Conservation (phyloP, 2,797 vertebrate genomes). For the Coccyzus lansbergi region DNA sequence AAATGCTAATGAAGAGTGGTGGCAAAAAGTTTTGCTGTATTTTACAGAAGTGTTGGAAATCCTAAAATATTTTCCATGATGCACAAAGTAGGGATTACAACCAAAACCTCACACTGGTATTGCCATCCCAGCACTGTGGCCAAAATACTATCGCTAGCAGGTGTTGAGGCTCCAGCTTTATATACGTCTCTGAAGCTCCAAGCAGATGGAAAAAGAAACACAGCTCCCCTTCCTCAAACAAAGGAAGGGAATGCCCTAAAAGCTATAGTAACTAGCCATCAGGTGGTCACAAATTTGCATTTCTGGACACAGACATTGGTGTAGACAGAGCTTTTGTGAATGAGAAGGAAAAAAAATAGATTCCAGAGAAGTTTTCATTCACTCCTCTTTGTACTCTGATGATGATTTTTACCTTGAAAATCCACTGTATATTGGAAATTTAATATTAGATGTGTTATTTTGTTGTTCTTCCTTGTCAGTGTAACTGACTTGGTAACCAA, state of each 20-base stretch:
- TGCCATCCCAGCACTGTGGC: not conserved
- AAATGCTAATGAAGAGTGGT: not conserved
- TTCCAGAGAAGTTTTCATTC: not conserved
- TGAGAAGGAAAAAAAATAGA: not conserved
- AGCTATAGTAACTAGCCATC: not conserved
- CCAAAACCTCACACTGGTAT: not conserved
- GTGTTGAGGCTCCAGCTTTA: not conserved
- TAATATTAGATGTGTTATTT: not conserved
- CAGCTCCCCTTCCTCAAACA: not conserved
- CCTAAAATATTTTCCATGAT: not conserved
- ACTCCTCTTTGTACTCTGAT: not conserved
- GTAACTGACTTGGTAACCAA: not conserved
- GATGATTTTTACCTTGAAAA: not conserved
- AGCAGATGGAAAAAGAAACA: not conserved
- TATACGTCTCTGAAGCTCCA: not conserved
- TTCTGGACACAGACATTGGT: not conserved
- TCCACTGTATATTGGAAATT: not conserved
- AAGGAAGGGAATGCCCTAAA: not conserved
- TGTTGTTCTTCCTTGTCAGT: not conserved
- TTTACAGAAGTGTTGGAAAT: not conserved
- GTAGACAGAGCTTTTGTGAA: not conserved
- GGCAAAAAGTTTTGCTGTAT: not conserved
- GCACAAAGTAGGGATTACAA: not conserved
- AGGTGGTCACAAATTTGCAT: not conserved
- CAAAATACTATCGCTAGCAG: not conserved